phyloP scores from a whole-genome alignment of 2,888 invertebrate species.

The Brachyopa scutellaris region DNA sequence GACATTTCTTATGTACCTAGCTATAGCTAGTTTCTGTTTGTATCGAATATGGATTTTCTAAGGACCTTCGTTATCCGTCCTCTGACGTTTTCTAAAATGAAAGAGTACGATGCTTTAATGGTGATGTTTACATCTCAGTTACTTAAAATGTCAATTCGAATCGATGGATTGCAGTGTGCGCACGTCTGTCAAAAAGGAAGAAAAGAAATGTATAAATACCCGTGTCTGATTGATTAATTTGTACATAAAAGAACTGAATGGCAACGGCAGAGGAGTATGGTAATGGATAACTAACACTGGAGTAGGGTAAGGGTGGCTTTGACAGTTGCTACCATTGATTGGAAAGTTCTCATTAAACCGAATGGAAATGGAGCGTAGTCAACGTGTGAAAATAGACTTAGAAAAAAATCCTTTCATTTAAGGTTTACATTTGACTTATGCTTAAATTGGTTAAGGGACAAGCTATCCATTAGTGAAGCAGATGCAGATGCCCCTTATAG shows the following conservation, averaged over 20 bases:
- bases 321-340: slow-evolving; percentile 9
- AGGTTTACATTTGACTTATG: background rate
- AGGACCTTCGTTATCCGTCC: slow-evolving; percentile 37
- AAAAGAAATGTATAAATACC: too few species aligned
- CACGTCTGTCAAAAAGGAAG: too few species aligned
- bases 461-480: too few species aligned
- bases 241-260: slow-evolving; percentile 7
- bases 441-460: too few species aligned
- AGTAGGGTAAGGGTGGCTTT: background rate
- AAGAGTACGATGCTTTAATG: slow-evolving; percentile 42
- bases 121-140: slow-evolving; percentile 57
- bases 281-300: background rate
- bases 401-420: slow-evolving; percentile 1
- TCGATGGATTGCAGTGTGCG: background rate
- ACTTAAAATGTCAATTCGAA: slow-evolving; percentile 62
- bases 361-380: background rate
- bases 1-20: slow-evolving; percentile 2
- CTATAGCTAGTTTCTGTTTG: slow-evolving; percentile 28
- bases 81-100: slow-evolving; percentile 15
- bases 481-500: too few species aligned
- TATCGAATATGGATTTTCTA: slow-evolving; percentile 41
- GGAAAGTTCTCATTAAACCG: background rate
- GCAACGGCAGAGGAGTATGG: background rate
- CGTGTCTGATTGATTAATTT: slow-evolving; percentile 36
- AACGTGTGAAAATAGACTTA: background rate